These are phyloP conservation scores for Elgaria multicarinata DNA, from an alignment of 2,113 vertebrate genomes.

Conservation along the genomic window DNA sequence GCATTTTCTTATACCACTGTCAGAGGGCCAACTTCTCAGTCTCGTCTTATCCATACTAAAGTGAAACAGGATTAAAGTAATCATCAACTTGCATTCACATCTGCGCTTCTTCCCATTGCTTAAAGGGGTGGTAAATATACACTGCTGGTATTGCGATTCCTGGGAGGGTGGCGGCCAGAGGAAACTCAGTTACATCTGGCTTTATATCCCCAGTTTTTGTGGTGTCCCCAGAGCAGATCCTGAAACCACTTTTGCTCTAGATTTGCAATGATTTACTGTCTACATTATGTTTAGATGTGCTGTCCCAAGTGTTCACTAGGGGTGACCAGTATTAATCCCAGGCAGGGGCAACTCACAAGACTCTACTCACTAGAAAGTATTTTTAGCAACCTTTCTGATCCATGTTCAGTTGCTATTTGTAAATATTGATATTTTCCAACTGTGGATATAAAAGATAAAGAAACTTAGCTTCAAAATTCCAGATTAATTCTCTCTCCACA, in stretches of 20 bases:
- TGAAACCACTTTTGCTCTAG: background rate
- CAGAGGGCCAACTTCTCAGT: background rate
- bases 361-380: too few relatives aligned
- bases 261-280: background rate
- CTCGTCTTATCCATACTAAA: background rate
- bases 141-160: background rate
- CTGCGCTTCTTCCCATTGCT: background rate
- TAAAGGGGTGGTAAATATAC: background rate
- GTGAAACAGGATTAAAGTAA: background rate
- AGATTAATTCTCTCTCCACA: background rate
- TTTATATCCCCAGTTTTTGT: background rate
- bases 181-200: background rate
- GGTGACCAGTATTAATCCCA: too few relatives aligned
- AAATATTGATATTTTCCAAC: background rate
- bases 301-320: background rate
- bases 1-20: background rate
- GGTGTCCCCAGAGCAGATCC: background rate
- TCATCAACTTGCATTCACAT: background rate
- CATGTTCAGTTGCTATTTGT: background rate
- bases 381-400: background rate
- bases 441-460: background rate
- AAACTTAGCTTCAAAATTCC: background rate
- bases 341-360: background rate
- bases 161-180: background rate
- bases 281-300: too few relatives aligned